Evolutionary conservation across 2,113 vertebrate species (phyloP), one percentile per base, ranked within the genome.

Genomic region (Conger conger): DNA sequence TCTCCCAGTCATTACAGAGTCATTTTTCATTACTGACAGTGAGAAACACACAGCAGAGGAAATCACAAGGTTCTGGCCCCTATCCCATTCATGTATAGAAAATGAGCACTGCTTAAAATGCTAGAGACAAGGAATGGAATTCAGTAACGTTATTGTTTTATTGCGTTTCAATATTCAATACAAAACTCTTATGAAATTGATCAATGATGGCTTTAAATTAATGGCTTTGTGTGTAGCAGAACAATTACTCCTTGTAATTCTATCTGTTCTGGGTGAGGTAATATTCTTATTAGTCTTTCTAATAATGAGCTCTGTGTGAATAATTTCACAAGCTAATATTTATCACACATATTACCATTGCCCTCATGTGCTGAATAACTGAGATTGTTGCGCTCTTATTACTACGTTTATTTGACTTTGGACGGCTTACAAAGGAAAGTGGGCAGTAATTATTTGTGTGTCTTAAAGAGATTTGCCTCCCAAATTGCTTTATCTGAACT

Each of bases 1-100:
- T 38, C 36, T 78, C 16, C 76, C 76, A 78, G 33, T 78, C 33
- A 78, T 78, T 78, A 78, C 36, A 4, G 33, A 78, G 35, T 78
- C 33, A 78, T 37, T 78, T 38, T 38, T 78, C 76, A 78, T 78
- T 37, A 78, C 76, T 78, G 76, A 78, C 33, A 38, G 76, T 37
- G 36, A 78, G 35, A 78, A 78, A 60, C 57, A 27, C 57, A 23
- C 57, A 60, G 57, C 2, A 1, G 27, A 60, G 20, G 57, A 60
- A 60, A 78, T 20, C 35, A 18, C 63, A 73, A 73, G 63, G 63
- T 42, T 83, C 68, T 83, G 82, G 18, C 27, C n/a, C n/a, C n/a
- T 33, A 13, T 33, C 63, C n/a, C 63, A 73, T 73, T 73, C 11
- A 33, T 73, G 4, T 73, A 73, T 11, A 73, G 63, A 73, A 73